These are phyloP conservation scores for Sinotaia quadrata DNA, from an alignment of 2,888 invertebrate species.

Conservation along the genomic window DNA sequence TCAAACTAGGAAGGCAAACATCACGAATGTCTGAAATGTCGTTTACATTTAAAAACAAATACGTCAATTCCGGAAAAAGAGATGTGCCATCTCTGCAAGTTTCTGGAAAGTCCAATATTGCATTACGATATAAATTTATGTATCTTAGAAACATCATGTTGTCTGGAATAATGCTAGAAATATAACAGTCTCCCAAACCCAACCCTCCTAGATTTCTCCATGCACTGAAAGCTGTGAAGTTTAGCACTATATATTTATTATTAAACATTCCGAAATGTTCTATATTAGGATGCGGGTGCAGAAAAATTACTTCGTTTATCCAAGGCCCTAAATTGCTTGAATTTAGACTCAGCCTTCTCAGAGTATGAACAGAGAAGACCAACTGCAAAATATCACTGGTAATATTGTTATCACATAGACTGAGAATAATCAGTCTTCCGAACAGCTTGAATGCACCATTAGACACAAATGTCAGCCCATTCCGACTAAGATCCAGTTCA, in stretches of 20 bases:
- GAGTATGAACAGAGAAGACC: constrained; percentile 11
- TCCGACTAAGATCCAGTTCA: not conserved
- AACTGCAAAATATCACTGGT: not conserved
- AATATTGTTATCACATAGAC: not conserved
- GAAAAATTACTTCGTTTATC: constrained; percentile 1
- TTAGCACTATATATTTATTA: constrained; percentile 7
- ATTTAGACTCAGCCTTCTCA: constrained; percentile 14
- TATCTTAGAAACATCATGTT: not conserved
- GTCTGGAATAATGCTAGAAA: not conserved
- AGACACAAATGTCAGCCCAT: constrained; percentile 8
- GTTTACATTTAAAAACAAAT: no score
- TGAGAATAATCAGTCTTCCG: not conserved
- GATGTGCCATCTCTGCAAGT: no score
- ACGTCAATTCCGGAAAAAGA: no score
- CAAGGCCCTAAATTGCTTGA: not conserved
- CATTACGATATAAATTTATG: constrained; percentile 21
- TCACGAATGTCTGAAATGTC: no score
- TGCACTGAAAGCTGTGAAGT: constrained; percentile 10
- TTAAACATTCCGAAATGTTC: constrained; percentile 11
- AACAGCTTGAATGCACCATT: not conserved
- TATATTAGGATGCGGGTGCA: not conserved
- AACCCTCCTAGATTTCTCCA: constrained; percentile 18
- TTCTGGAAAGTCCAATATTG: constrained; percentile 12
- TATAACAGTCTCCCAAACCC: constrained; percentile 5
- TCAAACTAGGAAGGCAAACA: no score